Conservation (phyloP, 1,140 invertebrate species). For the Caenorhabditis inopinata region DNA sequence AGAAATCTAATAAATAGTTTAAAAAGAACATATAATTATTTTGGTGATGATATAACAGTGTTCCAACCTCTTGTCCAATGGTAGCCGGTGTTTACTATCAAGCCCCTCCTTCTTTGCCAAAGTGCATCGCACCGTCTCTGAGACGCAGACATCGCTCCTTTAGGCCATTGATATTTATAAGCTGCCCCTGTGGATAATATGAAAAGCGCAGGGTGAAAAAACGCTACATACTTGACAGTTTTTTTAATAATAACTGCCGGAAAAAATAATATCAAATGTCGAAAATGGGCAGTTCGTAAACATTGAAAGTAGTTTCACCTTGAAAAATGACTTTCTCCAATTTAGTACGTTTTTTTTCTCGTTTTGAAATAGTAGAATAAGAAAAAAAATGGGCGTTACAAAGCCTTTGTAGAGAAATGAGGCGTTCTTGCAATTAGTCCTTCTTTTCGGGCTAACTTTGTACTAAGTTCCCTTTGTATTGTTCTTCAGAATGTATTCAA, state of each 20-base stretch:
- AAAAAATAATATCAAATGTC: too few relatives aligned
- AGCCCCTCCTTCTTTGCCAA: neutral
- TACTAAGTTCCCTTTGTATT: neutral
- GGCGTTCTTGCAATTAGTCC: slow-evolving; percentile 11
- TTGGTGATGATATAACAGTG: neutral
- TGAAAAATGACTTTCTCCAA: neutral
- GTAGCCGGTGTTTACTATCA: neutral
- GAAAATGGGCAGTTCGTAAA: too few relatives aligned
- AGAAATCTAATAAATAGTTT: too few relatives aligned
- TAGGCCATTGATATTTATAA: neutral
- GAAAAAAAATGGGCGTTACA: neutral
- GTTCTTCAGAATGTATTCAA: neutral
- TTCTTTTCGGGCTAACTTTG: neutral
- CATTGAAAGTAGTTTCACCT: neutral
- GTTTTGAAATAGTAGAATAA: too few relatives aligned
- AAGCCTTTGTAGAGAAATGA: neutral
- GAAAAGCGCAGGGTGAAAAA: neutral
- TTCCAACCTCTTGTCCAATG: neutral
- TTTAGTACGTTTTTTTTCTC: too few relatives aligned
- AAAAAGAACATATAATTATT: too few relatives aligned
- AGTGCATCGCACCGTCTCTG: neutral
- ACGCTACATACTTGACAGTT: too few relatives aligned
- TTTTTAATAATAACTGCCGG: too few relatives aligned
- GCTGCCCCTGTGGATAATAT: neutral
- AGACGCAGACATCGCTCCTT: neutral